Evolutionary conservation across 2,888 invertebrate genomes (phyloP), one percentile per base, ranked within the genome.

Genomic region (Bimastos eiseni): DNA sequence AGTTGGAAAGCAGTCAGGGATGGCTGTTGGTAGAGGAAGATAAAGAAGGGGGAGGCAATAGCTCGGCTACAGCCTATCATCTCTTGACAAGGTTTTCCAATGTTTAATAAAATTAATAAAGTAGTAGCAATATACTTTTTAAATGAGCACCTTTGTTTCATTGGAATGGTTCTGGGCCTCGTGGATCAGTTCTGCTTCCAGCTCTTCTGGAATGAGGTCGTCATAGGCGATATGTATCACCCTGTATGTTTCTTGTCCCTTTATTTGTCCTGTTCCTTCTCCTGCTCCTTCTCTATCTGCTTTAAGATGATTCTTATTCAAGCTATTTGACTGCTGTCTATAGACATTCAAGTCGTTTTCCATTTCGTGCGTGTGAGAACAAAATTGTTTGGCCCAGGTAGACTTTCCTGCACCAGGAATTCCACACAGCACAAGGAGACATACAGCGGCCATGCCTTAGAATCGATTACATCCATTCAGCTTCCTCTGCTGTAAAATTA

Each of bases 401-500:
- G 90, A 83, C 41, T 90, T 90, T 37, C 90, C 90, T 33, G 90
- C 83, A 84, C 83, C 90, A 19, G 90, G 90, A 30, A 90, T 33
- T 83, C 90, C 90, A 24, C 90, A 90, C 70, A 89, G 55, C n/a
- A 89, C 70, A 33, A 55, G 49, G 21, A 89, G 89, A 44, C 44
- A 89, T 6, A 70, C 33, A 5, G n/a, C 6, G 33, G 89, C 33
- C 89, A 89, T 89, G 34, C 24, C 24, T 13, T 8, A 1, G 15
- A 86, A 86, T 86, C 24, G 2, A 24, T 19, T 17, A 86, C 0
- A 70, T 70, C 70, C 70, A 70, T 70, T 49, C 49, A 49, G 49
- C 6, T 70, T 2, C 70, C n/a, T 49, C 13, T 70, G n/a, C 70
- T 70, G n/a, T 8, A 70, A 55, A 70, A n/a, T 15, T n/a, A 70